Evolutionary conservation across 2,797 vertebrate genomes (phyloP).

Genomic region (Pachyuromys duprasi): DNA sequence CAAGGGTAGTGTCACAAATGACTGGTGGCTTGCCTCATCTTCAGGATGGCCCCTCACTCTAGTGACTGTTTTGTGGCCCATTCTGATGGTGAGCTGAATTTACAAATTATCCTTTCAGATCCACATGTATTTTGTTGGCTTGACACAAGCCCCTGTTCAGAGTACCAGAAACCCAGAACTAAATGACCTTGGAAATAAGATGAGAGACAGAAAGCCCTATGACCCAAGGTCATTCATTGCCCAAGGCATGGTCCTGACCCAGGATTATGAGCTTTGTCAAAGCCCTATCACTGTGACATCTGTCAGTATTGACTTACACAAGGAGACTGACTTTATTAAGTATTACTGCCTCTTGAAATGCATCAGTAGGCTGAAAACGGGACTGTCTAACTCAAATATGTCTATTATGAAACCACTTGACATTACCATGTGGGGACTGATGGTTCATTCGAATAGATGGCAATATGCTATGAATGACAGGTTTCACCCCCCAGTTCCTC

Average conservation of each 20-base stretch:
- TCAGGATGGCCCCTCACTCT: background rate
- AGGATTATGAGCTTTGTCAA: background rate
- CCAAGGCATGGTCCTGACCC: background rate
- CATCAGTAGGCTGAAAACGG: background rate
- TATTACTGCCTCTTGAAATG: slow-evolving; percentile 29
- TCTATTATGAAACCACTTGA: background rate
- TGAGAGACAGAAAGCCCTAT: background rate
- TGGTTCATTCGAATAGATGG: background rate
- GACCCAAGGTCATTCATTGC: background rate
- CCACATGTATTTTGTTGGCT: background rate
- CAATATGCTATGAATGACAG: slow-evolving; percentile 38
- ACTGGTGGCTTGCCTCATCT: background rate
- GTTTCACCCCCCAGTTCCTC: background rate
- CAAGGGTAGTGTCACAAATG: background rate
- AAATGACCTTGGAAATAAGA: background rate
- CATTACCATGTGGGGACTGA: background rate
- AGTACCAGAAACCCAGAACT: slow-evolving; percentile 19
- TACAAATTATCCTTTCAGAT: background rate
- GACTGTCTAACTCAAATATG: background rate
- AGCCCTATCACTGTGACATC: background rate
- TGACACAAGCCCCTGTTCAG: background rate
- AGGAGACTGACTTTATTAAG: slow-evolving; percentile 39
- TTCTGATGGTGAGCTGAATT: background rate
- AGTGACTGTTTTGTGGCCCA: background rate
- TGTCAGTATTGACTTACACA: slow-evolving; percentile 20